A percentile compares a stretch with the other conserved stretches of the same genome.
Conservation (phyloP, 2,113 vertebrate genomes). For the Anoura caudifer region DNA sequence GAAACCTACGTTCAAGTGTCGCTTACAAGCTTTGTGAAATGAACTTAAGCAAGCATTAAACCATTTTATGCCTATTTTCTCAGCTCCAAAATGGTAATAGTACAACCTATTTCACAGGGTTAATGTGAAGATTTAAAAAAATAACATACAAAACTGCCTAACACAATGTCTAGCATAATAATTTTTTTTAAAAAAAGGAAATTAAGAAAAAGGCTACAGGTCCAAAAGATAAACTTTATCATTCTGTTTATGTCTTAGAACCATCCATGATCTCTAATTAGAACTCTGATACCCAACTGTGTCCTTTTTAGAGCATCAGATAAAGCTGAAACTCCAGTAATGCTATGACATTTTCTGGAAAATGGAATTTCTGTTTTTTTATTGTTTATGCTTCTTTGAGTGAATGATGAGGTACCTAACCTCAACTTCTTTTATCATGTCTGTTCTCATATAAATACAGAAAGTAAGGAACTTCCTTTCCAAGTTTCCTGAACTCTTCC, state of each 20-base stretch:
- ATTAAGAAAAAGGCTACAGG: background rate
- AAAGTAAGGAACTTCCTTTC: background rate
- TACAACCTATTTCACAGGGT: background rate
- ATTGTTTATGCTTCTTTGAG: background rate
- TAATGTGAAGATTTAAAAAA: background rate
- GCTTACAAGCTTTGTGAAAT: background rate
- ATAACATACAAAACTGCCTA: background rate
- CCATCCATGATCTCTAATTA: background rate
- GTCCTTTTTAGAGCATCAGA: background rate
- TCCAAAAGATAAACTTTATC: slow-evolving; percentile 12
- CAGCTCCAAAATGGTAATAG: background rate
- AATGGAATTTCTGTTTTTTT: background rate
- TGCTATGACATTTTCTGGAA: background rate
- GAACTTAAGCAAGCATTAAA: background rate
- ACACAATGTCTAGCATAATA: background rate
- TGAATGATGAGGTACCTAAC: background rate
- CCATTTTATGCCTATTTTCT: background rate
- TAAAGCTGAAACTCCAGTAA: background rate
- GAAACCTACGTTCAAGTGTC: background rate
- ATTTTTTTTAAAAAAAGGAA: background rate
- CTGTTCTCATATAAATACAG: slow-evolving; percentile 21
- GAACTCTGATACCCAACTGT: background rate
- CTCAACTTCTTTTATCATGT: background rate
- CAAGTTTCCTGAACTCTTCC: background rate
- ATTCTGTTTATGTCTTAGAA: background rate